These are phyloP conservation scores for Crocidura indochinensis DNA, from an alignment of 2,797 vertebrate genomes.

Conservation along the genomic window DNA sequence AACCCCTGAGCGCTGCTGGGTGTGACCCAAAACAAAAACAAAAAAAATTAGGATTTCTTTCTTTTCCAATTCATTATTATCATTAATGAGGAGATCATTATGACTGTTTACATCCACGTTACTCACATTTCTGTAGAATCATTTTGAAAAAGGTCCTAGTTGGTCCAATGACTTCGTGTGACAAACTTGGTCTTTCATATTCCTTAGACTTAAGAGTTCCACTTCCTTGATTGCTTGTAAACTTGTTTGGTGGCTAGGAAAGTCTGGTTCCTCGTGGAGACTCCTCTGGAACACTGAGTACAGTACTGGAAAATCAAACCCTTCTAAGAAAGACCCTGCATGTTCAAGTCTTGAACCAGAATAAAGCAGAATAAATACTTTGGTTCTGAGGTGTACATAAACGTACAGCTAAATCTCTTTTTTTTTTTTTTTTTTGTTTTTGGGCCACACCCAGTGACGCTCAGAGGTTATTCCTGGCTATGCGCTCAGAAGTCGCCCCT, in stretches of 20 bases:
- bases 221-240: too few species aligned
- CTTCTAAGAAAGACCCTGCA: rapidly evolving
- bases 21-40: too few species aligned
- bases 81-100: conserved; percentile 11
- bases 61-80: neutral
- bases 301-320: neutral
- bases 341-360: neutral
- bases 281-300: neutral
- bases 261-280: neutral
- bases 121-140: conserved; percentile 37
- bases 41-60: neutral
- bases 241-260: neutral
- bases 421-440: too few species aligned
- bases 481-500: too few species aligned
- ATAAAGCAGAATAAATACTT: neutral
- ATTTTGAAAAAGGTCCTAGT: neutral
- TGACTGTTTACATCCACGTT: neutral
- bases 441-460: too few species aligned
- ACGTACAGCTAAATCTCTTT: conserved; percentile 1
- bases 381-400: neutral
- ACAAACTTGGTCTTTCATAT: too few species aligned
- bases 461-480: too few species aligned
- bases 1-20: too few species aligned
- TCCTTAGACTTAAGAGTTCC: neutral
- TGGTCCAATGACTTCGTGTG: neutral